phyloP scores from a whole-genome alignment of 2,113 vertebrate genomes.

The Gambusia affinis region DNA sequence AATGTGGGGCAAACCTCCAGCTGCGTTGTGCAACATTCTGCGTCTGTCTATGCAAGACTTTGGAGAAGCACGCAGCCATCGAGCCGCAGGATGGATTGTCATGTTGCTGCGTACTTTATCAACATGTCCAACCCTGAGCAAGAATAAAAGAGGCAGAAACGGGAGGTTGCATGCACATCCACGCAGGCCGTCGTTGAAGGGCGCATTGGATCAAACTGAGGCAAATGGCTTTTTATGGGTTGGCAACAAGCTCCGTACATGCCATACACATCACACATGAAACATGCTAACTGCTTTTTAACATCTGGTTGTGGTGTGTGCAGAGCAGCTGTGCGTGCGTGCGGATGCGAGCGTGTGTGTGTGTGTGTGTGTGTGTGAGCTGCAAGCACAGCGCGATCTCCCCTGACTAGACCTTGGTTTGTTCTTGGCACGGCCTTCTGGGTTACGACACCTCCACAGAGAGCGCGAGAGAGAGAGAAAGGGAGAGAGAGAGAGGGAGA shows the following conservation, averaged over 20 bases:
- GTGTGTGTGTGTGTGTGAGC: conserved; percentile 42
- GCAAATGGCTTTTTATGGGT: conserved; percentile 64
- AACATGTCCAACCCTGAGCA: conserved; percentile 32
- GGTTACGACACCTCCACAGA: conserved; percentile 73
- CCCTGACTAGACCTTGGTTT: conserved; percentile 70
- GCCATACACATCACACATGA: conserved; percentile 69
- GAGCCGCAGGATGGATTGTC: neutral
- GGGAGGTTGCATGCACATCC: conserved; percentile 10
- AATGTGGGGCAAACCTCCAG: neutral
- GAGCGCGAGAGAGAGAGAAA: conserved; percentile 46
- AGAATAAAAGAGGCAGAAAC: conserved; percentile 24
- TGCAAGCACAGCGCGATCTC: conserved; percentile 62
- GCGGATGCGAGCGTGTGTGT: conserved; percentile 42
- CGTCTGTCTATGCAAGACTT: conserved; percentile 21
- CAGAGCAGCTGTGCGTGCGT: conserved; percentile 23
- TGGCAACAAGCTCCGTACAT: conserved; percentile 62
- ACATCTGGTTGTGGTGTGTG: conserved; percentile 68
- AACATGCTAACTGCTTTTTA: conserved; percentile 22
- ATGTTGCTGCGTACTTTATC: conserved; percentile 24
- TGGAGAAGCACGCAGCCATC: conserved; percentile 21
- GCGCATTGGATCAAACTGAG: conserved; percentile 56
- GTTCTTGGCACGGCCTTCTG: conserved; percentile 71
- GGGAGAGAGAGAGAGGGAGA: conserved; percentile 56
- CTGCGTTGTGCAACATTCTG: conserved; percentile 2
- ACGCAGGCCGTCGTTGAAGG: conserved; percentile 27